Conservation (phyloP, 2,797 vertebrate species). For the Myiothlypis coronata region DNA sequence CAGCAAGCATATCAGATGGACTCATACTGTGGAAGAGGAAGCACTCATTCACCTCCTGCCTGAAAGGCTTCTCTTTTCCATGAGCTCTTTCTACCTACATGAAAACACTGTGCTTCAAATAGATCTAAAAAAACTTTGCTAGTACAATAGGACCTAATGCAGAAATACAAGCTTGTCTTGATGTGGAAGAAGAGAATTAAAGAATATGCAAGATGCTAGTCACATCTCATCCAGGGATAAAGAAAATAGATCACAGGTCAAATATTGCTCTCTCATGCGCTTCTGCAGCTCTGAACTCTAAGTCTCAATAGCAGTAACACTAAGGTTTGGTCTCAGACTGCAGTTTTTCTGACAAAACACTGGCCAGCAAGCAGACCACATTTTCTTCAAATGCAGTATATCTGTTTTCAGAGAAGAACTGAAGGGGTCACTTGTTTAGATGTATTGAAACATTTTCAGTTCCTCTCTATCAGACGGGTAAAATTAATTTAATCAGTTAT, state of each 20-base stretch:
- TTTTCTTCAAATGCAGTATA: background rate
- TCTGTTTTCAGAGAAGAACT: background rate
- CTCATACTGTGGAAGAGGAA: slow-evolving; percentile 80
- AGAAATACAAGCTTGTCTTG: background rate
- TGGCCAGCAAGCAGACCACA: background rate
- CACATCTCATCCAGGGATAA: background rate
- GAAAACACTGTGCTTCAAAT: background rate
- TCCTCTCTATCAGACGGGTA: background rate
- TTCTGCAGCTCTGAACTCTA: background rate
- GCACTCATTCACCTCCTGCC: slow-evolving; percentile 55
- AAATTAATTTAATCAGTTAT: background rate
- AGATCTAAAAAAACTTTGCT: background rate
- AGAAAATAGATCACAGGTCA: background rate
- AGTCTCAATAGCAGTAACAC: background rate
- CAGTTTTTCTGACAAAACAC: background rate
- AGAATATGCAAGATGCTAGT: background rate
- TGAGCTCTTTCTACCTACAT: background rate
- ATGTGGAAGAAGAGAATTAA: background rate
- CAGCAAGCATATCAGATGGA: slow-evolving; percentile 49
- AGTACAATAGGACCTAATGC: background rate
- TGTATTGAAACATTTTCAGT: background rate
- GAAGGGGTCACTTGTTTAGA: background rate
- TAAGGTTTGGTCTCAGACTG: background rate
- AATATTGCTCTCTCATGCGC: background rate
- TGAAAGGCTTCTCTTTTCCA: background rate